Evolutionary conservation across 1,140 invertebrate genomes (phyloP), one percentile per base, ranked within the genome.

Genomic region (Asbolus verrucosus): DNA sequence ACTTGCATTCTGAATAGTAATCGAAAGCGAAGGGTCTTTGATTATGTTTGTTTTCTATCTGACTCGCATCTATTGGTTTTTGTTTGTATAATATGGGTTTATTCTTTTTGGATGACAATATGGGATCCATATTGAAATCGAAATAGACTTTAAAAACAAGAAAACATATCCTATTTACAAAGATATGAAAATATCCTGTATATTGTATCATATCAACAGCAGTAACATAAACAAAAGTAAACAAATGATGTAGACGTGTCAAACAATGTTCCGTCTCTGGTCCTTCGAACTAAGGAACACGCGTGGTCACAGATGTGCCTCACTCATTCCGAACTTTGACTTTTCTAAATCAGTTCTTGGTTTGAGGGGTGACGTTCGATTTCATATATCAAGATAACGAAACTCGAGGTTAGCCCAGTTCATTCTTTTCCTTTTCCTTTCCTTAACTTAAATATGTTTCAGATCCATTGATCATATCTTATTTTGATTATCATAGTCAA

Each of bases 301-400:
- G 66, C 43, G 65, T 73, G 69, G 72, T 63, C 68, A 70, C 72
- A 73, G 65, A 66, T 73, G 72, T 61, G 69, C 54, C 33, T 68
- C 27, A 73, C 62, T 65, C 69, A 72, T 75, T 70, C 65, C 60
- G 68, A 75, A 72, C 70, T 72, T 72, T 72, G 71, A 70, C 71
- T 75, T 75, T 75, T 70, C 67, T 68, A 72, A 75, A 75, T 75
- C 71, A 70, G 68, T 70, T 70, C 43, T 60, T 36, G 21, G 54
- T 62, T 19, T 63, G 54, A 50, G 21, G 38, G 31, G 27, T 50
- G 36, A 21, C 50, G 62, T 70, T 70, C 63, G 61, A 70, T 70
- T 65, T 50, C 27, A 60, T 68, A 68, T 60, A 39, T 39, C 36
- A 39, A 38, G 65, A 70, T 54, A 16, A 38, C 16, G 18, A 46